Conservation (phyloP, 2,797 vertebrate species). For the Decapterus maruadsi region DNA sequence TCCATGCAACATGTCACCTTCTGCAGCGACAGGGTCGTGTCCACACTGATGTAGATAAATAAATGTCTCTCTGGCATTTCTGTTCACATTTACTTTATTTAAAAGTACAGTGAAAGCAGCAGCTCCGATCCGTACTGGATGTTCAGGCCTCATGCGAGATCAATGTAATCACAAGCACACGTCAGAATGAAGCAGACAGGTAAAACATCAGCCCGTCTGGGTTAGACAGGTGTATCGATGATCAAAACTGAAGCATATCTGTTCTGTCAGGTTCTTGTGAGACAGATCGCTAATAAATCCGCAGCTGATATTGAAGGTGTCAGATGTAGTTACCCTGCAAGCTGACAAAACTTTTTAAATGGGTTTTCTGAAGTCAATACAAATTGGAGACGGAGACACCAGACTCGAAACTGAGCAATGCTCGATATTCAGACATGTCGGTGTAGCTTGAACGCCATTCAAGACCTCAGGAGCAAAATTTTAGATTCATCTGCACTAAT, state of each 20-base stretch:
- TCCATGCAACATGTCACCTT: background rate
- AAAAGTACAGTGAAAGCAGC: background rate
- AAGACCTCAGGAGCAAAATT: background rate
- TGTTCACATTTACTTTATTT: background rate
- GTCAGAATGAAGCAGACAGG: background rate
- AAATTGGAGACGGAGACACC: background rate
- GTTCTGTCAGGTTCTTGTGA: background rate
- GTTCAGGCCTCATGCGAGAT: background rate
- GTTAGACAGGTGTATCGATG: no score
- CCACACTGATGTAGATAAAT: constrained; percentile 21
- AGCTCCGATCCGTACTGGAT: background rate
- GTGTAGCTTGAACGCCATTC: background rate
- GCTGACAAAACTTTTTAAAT: background rate
- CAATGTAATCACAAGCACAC: background rate
- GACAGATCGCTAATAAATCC: background rate
- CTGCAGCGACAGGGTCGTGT: background rate
- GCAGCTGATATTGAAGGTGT: background rate
- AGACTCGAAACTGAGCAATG: background rate
- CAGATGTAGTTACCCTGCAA: background rate
- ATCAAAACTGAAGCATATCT: background rate
- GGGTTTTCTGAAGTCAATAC: background rate
- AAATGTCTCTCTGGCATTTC: background rate
- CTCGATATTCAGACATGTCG: background rate
- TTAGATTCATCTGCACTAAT: background rate
- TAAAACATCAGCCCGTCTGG: background rate